phyloP scores from a whole-genome alignment of 2,888 invertebrate genomes.

The Nemapogon koenigi region DNA sequence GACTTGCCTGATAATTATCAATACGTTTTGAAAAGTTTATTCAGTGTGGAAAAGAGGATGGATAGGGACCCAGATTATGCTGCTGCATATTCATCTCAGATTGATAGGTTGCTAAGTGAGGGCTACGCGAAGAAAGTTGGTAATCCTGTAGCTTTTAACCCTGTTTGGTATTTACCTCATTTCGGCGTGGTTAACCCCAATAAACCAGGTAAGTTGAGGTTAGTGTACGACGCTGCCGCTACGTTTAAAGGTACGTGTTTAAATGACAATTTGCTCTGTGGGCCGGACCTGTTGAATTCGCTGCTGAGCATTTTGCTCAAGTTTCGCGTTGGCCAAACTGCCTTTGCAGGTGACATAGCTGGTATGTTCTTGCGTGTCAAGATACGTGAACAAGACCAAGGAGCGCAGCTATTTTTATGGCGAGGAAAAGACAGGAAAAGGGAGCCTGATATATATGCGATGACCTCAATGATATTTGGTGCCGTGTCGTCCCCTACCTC shows the following conservation, averaged over 20 bases:
- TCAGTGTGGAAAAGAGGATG: not conserved
- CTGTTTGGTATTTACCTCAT: not conserved
- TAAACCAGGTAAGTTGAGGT: not conserved
- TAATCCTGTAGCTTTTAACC: not conserved
- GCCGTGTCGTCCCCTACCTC: constrained; percentile 16
- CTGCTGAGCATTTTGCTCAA: constrained; percentile 27
- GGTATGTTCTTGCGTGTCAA: constrained; percentile 20
- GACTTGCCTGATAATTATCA: not conserved
- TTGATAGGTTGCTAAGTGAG: not conserved
- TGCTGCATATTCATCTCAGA: not conserved
- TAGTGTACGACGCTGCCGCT: constrained; percentile 18
- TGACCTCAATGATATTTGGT: constrained; percentile 18
- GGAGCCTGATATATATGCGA: constrained; percentile 14
- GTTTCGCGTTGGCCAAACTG: constrained; percentile 26
- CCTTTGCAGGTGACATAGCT: constrained; percentile 24
- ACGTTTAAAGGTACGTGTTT: constrained; percentile 13
- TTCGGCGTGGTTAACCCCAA: not conserved
- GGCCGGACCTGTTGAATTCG: constrained; percentile 20
- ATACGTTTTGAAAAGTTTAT: not conserved
- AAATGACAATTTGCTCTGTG: constrained; percentile 19
- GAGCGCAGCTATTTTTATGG: constrained; percentile 21
- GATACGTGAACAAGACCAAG: not conserved
- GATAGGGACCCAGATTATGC: not conserved
- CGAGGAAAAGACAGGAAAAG: constrained; percentile 12
- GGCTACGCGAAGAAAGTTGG: not conserved